phyloP scores from a whole-genome alignment of 2,113 vertebrate genomes.

The Chlorocebus sabaeus region DNA sequence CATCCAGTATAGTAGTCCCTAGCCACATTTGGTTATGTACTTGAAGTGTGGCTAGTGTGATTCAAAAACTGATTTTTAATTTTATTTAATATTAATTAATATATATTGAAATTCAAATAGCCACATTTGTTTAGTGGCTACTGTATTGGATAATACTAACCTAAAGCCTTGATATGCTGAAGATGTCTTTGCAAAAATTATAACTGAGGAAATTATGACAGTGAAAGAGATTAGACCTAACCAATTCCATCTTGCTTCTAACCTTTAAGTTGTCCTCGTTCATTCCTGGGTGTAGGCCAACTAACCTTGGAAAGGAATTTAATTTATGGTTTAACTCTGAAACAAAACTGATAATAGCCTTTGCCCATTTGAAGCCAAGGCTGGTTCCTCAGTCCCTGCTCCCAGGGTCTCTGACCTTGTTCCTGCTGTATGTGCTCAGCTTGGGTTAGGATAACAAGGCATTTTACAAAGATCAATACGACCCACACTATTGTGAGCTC shows the following conservation, averaged over 20 bases:
- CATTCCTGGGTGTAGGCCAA: no score
- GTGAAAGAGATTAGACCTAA: no score
- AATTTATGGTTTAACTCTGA: no score
- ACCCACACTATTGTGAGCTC: fast-evolving
- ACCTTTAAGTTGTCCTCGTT: no score
- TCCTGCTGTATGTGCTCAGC: background rate
- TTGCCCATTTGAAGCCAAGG: background rate
- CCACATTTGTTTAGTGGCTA: background rate
- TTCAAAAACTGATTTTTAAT: background rate
- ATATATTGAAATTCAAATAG: background rate
- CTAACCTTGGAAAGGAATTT: no score
- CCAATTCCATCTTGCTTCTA: no score
- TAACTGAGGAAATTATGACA: no score
- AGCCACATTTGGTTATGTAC: background rate
- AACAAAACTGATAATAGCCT: background rate
- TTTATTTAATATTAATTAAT: background rate
- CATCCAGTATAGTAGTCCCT: background rate
- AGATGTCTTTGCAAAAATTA: background rate
- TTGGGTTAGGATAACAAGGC: background rate
- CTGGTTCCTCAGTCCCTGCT: background rate
- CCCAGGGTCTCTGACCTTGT: background rate
- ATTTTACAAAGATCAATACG: background rate
- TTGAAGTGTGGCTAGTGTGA: background rate
- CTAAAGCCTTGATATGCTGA: background rate
- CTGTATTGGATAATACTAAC: background rate